Percentiles rank a stretch among this genome's conserved stretches.
Conservation (phyloP, 1,140 invertebrate genomes). For the Dysdera silvatica region DNA sequence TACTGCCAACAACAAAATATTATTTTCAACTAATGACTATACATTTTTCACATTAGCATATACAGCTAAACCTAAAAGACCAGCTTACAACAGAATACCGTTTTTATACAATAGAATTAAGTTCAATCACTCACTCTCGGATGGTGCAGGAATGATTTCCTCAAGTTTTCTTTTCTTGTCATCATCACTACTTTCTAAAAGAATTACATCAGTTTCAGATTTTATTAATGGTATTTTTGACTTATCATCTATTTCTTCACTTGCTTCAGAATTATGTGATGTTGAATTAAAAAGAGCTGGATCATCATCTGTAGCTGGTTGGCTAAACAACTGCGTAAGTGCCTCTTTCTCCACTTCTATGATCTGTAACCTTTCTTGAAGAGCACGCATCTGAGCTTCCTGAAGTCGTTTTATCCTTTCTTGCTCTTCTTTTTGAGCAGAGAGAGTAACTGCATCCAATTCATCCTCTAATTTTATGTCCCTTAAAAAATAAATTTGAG, state of each 20-base stretch:
- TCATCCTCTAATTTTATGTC: constrained; percentile 89
- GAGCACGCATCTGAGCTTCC: constrained; percentile 32
- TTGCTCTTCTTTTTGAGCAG: constrained; percentile 83
- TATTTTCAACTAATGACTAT: too few relatives aligned
- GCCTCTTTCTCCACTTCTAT: constrained; percentile 33
- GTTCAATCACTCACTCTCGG: constrained; percentile 4
- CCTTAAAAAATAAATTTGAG: constrained; percentile 54
- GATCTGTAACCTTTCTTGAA: constrained; percentile 27
- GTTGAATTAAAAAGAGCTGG: constrained; percentile 38
- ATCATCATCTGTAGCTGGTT: constrained; percentile 43
- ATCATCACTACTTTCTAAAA: constrained; percentile 35
- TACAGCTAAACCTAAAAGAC: too few relatives aligned
- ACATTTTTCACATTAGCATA: too few relatives aligned
- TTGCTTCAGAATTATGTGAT: constrained; percentile 21
- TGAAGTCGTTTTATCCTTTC: constrained; percentile 56
- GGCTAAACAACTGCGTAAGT: constrained; percentile 30
- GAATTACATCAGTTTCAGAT: constrained; percentile 31
- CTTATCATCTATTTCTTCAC: constrained; percentile 10
- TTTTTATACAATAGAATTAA: too few relatives aligned
- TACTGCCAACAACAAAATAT: too few relatives aligned
- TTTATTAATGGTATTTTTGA: constrained; percentile 6
- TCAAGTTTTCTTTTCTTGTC: constrained; percentile 25
- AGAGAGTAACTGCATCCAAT: constrained; percentile 80
- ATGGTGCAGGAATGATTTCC: constrained; percentile 5
- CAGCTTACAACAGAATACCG: too few relatives aligned